These are phyloP conservation scores for Ormyrus nitidulus DNA, from an alignment of 2,888 invertebrate species.

Conservation along the genomic window DNA sequence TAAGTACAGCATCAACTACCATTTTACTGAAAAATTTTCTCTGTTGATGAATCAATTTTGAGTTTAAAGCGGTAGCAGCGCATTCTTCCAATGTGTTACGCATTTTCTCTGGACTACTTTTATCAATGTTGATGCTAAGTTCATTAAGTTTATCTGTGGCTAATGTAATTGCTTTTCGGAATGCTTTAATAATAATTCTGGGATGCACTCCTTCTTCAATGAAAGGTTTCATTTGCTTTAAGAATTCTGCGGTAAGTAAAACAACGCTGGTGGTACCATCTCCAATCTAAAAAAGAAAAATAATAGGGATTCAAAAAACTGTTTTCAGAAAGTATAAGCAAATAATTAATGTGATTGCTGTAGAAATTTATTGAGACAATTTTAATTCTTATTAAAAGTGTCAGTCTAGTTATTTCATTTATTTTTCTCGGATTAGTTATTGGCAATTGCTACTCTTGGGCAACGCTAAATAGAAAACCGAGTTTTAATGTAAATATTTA, in stretches of 20 bases:
- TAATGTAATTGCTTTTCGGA: slow-evolving; percentile 88
- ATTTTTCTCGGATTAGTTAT: slow-evolving; percentile 62
- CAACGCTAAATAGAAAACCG: slow-evolving; percentile 11
- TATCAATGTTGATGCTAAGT: slow-evolving; percentile 88
- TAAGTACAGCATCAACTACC: slow-evolving; percentile 97
- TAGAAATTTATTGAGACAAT: slow-evolving; percentile 68
- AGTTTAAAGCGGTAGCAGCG: slow-evolving; percentile 96
- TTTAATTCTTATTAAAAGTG: slow-evolving; percentile 62
- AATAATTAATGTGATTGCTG: slow-evolving; percentile 53
- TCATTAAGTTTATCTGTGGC: slow-evolving; percentile 89
- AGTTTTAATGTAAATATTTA: not conserved
- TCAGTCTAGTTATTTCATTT: slow-evolving; percentile 66
- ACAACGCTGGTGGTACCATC: slow-evolving; percentile 99
- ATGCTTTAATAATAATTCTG: slow-evolving; percentile 92
- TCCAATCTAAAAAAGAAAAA: slow-evolving; percentile 83
- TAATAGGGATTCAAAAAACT: slow-evolving; percentile 8
- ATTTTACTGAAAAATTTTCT: slow-evolving; percentile 97
- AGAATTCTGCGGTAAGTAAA: slow-evolving; percentile 94
- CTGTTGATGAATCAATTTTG: slow-evolving; percentile 97
- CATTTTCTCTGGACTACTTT: slow-evolving; percentile 79
- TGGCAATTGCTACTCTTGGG: slow-evolving; percentile 27
- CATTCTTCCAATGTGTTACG: slow-evolving; percentile 88
- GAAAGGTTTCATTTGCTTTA: slow-evolving; percentile 95
- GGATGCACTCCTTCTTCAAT: slow-evolving; percentile 98
- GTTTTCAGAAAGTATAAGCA: not conserved